phyloP scores from a whole-genome alignment of 2,113 vertebrate genomes.

The Plestiodon gilberti region DNA sequence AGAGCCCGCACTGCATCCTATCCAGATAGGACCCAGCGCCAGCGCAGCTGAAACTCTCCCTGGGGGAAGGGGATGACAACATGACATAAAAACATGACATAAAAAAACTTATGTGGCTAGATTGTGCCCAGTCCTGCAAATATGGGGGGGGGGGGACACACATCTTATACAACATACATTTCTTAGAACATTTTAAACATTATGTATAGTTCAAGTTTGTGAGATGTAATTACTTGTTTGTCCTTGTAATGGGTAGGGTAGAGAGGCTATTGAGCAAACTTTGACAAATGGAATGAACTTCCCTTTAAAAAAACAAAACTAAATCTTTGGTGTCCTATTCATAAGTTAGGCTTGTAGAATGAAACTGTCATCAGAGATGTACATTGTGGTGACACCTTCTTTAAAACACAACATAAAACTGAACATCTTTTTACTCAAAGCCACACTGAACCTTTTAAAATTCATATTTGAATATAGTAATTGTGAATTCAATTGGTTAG shows the following conservation, averaged over 20 bases:
- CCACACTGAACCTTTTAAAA: too few relatives aligned
- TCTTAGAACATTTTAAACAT: background rate
- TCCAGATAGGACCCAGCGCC: background rate
- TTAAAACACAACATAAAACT: too few relatives aligned
- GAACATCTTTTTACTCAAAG: background rate
- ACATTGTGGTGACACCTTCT: background rate
- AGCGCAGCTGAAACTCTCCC: too few relatives aligned
- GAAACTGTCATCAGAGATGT: background rate
- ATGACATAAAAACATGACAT: too few relatives aligned
- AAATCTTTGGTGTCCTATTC: background rate
- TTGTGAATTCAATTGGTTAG: accelerated
- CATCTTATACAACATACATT: background rate
- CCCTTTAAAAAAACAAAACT: background rate
- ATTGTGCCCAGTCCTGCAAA: background rate
- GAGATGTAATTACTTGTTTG: background rate
- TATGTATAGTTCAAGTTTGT: background rate
- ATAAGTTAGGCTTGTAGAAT: background rate
- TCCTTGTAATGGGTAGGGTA: background rate
- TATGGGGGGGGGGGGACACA: too few relatives aligned
- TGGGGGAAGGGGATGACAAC: too few relatives aligned
- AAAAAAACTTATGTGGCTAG: background rate
- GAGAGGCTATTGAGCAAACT: background rate
- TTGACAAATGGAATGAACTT: background rate
- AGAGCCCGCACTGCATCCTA: too few relatives aligned
- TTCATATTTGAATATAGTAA: too few relatives aligned